phyloP scores from a whole-genome alignment of 2,797 vertebrate genomes.

The Myoxocephalus aenaeus region DNA sequence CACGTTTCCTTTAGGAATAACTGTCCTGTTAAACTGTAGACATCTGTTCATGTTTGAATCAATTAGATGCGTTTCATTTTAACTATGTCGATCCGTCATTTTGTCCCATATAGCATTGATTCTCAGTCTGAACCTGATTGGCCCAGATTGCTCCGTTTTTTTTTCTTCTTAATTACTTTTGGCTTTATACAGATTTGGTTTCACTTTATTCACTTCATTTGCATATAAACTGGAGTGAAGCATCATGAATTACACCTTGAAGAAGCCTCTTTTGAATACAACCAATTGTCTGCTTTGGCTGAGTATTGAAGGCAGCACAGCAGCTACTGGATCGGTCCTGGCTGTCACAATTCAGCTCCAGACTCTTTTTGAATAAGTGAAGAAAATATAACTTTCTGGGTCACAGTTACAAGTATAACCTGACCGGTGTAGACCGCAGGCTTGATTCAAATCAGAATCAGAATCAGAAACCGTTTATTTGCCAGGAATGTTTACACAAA shows the following conservation, averaged over 20 bases:
- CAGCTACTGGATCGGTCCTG: not conserved
- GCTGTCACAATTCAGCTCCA: not conserved
- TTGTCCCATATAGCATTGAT: constrained; percentile 22
- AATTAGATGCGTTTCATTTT: constrained; percentile 15
- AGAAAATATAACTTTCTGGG: not conserved
- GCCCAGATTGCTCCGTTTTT: constrained; percentile 12
- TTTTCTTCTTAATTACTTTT: constrained; percentile 17
- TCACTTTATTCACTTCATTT: constrained; percentile 19
- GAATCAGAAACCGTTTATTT: too few relatives aligned
- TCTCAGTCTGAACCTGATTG: constrained; percentile 21
- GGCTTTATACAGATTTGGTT: constrained; percentile 22
- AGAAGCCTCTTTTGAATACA: not conserved
- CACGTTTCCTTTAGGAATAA: not conserved
- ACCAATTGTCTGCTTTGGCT: not conserved
- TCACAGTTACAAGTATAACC: not conserved
- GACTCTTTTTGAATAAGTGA: not conserved
- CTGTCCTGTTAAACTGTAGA: constrained; percentile 15
- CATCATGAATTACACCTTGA: not conserved
- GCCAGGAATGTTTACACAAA: too few relatives aligned
- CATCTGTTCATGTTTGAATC: constrained; percentile 35
- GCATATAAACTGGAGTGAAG: not conserved
- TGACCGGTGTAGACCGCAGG: not conserved
- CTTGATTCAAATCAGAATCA: too few relatives aligned
- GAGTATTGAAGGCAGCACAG: not conserved
- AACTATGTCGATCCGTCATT: constrained; percentile 12